Evolutionary conservation across 1,140 invertebrate genomes (phyloP).

Genomic region (Neomicropteryx cornuta): DNA sequence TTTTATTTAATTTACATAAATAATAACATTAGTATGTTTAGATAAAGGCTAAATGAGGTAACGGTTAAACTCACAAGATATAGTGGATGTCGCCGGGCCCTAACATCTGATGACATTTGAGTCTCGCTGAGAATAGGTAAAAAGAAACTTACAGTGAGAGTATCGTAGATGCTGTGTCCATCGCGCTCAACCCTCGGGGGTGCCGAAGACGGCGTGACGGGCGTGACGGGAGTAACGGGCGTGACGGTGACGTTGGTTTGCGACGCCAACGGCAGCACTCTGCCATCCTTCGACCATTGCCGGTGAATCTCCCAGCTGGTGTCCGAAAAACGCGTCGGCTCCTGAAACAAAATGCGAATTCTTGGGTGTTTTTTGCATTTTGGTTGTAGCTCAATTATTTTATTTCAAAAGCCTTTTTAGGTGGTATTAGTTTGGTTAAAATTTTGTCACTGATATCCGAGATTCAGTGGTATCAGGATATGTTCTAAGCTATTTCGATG

Average conservation of each 20-base stretch:
- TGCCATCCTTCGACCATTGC: slow-evolving; percentile 33
- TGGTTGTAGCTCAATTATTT: no score
- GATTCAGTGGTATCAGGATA: no score
- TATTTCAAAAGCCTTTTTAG: no score
- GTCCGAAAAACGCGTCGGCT: slow-evolving; percentile 43
- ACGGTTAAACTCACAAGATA: slow-evolving; percentile 1
- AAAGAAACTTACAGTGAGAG: slow-evolving; percentile 27
- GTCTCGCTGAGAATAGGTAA: no score
- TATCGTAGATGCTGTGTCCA: slow-evolving; percentile 34
- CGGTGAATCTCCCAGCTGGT: slow-evolving; percentile 49
- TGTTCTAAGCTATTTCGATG: no score
- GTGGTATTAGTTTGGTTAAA: no score
- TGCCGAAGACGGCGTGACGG: slow-evolving; percentile 19
- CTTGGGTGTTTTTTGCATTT: no score
- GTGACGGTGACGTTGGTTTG: background rate
- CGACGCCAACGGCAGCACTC: background rate
- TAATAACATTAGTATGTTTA: no score
- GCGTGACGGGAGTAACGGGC: slow-evolving; percentile 20
- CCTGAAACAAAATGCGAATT: slow-evolving; percentile 28
- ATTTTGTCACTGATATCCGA: no score
- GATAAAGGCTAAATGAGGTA: slow-evolving; percentile 8
- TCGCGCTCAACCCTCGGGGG: slow-evolving; percentile 19
- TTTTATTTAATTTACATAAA: no score
- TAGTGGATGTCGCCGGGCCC: no score
- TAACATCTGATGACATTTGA: no score